Conservation (phyloP, 2,888 invertebrate species). For the Eurois occulta region DNA sequence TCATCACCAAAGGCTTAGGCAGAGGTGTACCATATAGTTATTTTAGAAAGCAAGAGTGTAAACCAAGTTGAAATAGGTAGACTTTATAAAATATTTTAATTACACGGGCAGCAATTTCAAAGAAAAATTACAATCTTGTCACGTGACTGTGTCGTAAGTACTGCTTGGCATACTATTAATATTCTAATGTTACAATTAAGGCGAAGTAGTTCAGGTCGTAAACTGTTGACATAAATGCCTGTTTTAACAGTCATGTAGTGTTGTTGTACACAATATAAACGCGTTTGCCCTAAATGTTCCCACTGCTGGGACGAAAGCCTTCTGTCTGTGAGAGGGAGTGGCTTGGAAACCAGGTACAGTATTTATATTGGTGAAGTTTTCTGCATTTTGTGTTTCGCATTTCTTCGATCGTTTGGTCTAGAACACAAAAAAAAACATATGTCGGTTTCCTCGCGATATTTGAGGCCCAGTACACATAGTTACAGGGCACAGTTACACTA, state of each 20-base stretch:
- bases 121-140: constrained; percentile 7
- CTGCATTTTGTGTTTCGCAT: background rate
- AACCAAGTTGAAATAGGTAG: background rate
- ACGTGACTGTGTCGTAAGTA: constrained; percentile 1
- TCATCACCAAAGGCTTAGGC: background rate
- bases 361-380: background rate
- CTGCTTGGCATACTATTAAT: constrained; percentile 18
- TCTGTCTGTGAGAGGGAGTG: background rate
- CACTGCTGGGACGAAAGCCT: background rate
- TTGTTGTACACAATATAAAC: background rate
- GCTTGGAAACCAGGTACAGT: background rate
- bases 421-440: background rate
- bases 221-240: constrained; percentile 12
- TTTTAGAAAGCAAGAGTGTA: background rate
- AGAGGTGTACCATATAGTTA: background rate
- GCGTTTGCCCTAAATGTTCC: background rate
- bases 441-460: background rate
- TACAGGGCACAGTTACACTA: too few relatives aligned
- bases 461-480: background rate
- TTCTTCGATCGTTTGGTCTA: background rate
- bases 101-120: background rate
- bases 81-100: background rate
- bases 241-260: constrained; percentile 1
- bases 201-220: constrained; percentile 21
- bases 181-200: constrained; percentile 24